Conservation (phyloP, 2,888 invertebrate genomes). For the Hymenopus coronatus region DNA sequence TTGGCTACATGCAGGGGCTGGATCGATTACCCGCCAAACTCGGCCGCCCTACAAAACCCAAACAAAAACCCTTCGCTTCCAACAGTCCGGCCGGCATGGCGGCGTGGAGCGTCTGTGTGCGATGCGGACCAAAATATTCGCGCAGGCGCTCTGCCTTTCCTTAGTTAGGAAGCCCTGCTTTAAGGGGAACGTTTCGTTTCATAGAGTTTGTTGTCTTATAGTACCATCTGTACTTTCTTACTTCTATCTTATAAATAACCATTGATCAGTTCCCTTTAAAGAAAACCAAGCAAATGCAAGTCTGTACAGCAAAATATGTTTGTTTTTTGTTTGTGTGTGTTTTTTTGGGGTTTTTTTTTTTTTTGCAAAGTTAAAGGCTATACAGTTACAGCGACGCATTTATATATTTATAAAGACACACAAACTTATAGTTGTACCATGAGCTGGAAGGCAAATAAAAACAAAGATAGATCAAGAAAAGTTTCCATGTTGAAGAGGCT, state of each 20-base stretch:
- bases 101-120: not conserved
- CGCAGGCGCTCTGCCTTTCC: not conserved
- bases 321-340: too few relatives aligned
- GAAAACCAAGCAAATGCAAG: too few relatives aligned
- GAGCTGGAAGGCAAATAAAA: too few relatives aligned
- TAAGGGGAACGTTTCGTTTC: not conserved
- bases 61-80: constrained; percentile 24
- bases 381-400: too few relatives aligned
- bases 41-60: constrained; percentile 22
- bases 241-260: not conserved
- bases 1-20: constrained; percentile 15
- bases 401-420: too few relatives aligned
- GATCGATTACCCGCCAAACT: constrained; percentile 23
- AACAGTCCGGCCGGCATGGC: constrained; percentile 1
- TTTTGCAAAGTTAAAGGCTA: too few relatives aligned
- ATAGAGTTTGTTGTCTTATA: not conserved
- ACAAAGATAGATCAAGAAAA: too few relatives aligned
- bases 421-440: too few relatives aligned
- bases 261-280: too few relatives aligned
- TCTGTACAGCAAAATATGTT: too few relatives aligned
- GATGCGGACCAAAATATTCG: not conserved
- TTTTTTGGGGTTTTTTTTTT: too few relatives aligned
- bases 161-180: not conserved
- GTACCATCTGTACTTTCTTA: not conserved
- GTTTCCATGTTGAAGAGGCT: too few relatives aligned